Percentiles rank a stretch among this genome's conserved stretches.
Evolutionary conservation across 1,140 invertebrate genomes (phyloP).

Genomic region (Pogonus chalceus): DNA sequence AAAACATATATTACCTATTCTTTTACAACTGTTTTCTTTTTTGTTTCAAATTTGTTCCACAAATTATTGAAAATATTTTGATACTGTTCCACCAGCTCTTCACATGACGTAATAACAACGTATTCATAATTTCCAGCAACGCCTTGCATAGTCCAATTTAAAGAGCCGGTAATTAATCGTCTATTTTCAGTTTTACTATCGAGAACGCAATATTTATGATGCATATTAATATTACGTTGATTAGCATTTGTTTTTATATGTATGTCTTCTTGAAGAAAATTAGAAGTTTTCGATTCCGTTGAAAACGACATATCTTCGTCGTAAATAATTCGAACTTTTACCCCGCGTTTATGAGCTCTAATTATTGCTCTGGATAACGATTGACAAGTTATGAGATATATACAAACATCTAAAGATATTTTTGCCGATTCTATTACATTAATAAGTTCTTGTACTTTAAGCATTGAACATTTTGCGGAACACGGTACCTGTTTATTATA

Average conservation of each 20-base stretch:
- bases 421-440: slow-evolving; percentile 10
- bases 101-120: slow-evolving; percentile 1
- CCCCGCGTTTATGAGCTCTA: slow-evolving; percentile 12
- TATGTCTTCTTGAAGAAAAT: slow-evolving; percentile 12
- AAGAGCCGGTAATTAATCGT: slow-evolving; percentile 11
- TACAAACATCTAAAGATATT: slow-evolving; percentile 11
- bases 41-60: not conserved
- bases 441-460: slow-evolving; percentile 10
- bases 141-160: slow-evolving; percentile 15
- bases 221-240: slow-evolving; percentile 12
- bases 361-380: slow-evolving; percentile 11
- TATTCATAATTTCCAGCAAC: slow-evolving; percentile 14
- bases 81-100: not conserved
- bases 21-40: too few relatives aligned
- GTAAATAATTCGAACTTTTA: slow-evolving; percentile 8
- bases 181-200: slow-evolving; percentile 8
- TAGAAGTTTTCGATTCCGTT: slow-evolving; percentile 2
- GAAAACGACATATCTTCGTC: slow-evolving; percentile 9
- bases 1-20: too few relatives aligned
- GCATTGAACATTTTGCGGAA: slow-evolving; percentile 7
- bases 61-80: slow-evolving; percentile 12
- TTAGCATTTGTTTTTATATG: slow-evolving; percentile 7
- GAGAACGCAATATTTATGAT: slow-evolving; percentile 16
- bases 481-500: slow-evolving; percentile 3
- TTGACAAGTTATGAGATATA: slow-evolving; percentile 13